Conservation (phyloP, 2,113 vertebrate species). For the Scortum barcoo region DNA sequence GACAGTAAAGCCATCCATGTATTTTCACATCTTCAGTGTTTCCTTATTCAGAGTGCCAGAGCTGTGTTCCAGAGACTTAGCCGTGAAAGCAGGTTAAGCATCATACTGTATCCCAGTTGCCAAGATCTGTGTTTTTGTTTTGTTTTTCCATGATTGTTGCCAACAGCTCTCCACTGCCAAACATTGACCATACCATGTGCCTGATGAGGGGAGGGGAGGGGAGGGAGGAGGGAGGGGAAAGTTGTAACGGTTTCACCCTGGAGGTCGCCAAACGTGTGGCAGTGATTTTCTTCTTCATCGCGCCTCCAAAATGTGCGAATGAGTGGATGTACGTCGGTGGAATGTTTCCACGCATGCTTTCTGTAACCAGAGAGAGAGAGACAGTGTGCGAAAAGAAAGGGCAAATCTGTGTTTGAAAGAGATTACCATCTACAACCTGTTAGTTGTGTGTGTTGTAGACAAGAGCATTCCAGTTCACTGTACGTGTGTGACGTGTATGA, state of each 20-base stretch:
- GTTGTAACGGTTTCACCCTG: slow-evolving; percentile 31
- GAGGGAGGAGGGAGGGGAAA: background rate
- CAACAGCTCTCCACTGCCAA: slow-evolving; percentile 86
- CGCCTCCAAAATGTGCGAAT: slow-evolving; percentile 55
- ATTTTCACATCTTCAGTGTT: slow-evolving; percentile 43
- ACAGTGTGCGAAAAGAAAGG: slow-evolving; percentile 46
- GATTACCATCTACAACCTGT: slow-evolving; percentile 73
- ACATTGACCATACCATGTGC: slow-evolving; percentile 83
- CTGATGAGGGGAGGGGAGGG: slow-evolving; percentile 56
- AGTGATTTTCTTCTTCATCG: slow-evolving; percentile 74
- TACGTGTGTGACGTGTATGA: slow-evolving; percentile 61
- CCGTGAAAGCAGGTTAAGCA: slow-evolving; percentile 39
- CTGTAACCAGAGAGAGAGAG: slow-evolving; percentile 15
- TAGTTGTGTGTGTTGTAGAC: slow-evolving; percentile 78
- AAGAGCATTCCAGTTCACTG: slow-evolving; percentile 80
- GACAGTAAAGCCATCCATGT: slow-evolving; percentile 15
- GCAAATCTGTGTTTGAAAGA: slow-evolving; percentile 58
- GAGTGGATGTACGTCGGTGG: slow-evolving; percentile 57
- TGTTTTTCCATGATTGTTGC: slow-evolving; percentile 76
- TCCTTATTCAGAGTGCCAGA: slow-evolving; percentile 63
- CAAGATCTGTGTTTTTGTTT: slow-evolving; percentile 60
- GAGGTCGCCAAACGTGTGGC: slow-evolving; percentile 73
- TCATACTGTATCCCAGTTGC: slow-evolving; percentile 68
- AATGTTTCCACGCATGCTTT: slow-evolving; percentile 75
- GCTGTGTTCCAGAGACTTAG: slow-evolving; percentile 55